These are phyloP conservation scores for Calcarius lapponicus DNA, from an alignment of 2,797 vertebrate genomes.

Conservation along the genomic window DNA sequence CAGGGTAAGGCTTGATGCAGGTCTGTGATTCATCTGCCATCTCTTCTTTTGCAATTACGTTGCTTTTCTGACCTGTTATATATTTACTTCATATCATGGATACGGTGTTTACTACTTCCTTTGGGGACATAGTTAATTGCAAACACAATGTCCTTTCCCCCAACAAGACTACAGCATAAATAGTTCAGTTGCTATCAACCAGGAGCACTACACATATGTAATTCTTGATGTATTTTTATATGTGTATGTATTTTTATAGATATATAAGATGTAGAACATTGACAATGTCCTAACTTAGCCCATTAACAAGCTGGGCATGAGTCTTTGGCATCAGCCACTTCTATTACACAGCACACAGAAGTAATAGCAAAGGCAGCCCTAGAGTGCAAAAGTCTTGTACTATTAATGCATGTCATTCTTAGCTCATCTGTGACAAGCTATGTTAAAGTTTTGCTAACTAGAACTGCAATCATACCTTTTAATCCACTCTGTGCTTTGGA, in stretches of 20 bases:
- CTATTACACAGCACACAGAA: background rate
- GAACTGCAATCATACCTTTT: background rate
- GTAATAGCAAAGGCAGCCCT: background rate
- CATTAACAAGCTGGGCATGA: fast-evolving
- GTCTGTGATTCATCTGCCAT: background rate
- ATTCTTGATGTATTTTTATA: background rate
- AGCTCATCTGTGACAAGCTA: background rate
- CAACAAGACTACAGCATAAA: background rate
- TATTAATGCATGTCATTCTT: background rate
- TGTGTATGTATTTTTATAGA: background rate
- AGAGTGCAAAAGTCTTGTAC: background rate
- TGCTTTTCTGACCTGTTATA: background rate
- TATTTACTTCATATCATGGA: background rate
- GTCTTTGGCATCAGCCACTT: background rate
- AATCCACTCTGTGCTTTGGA: background rate
- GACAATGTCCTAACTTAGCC: background rate
- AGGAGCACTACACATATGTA: background rate
- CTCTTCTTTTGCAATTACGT: background rate
- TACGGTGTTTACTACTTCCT: background rate
- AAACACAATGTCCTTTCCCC: background rate
- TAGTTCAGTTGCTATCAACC: background rate
- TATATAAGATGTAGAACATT: background rate
- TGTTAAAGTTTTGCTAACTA: background rate
- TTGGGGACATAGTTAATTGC: background rate
- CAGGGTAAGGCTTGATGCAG: background rate